Evolutionary conservation across 2,888 invertebrate species (phyloP).

Genomic region (Stramonita haemastoma): DNA sequence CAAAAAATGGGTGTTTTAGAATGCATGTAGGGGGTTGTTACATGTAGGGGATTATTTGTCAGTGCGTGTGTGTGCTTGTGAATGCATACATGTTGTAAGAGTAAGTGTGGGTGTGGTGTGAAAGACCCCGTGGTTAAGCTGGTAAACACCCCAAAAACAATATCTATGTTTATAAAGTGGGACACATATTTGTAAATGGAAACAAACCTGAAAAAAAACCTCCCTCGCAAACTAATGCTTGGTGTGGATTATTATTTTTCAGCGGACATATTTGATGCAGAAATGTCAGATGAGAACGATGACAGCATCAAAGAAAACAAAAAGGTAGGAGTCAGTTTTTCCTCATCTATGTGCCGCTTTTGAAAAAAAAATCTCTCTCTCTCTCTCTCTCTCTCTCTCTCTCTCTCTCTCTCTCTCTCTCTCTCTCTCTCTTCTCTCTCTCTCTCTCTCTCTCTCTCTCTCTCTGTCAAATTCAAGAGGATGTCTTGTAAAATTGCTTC

Average conservation of each 20-base stretch:
- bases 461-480: background rate
- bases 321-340: slow-evolving; percentile 13
- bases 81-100: background rate
- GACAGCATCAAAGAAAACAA: slow-evolving; percentile 55
- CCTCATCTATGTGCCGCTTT: background rate
- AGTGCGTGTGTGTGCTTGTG: background rate
- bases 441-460: background rate
- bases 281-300: slow-evolving; percentile 62
- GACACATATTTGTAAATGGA: no score
- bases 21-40: no score
- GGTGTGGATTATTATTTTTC: background rate
- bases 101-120: background rate
- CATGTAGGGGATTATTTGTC: no score
- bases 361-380: no score
- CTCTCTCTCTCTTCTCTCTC: background rate
- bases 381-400: no score
- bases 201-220: no score
- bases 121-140: background rate
- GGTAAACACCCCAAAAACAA: background rate
- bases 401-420: no score
- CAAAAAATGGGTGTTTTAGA: no score
- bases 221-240: no score
- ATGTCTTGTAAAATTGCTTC: no score
- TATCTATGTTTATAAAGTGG: no score
- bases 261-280: slow-evolving; percentile 68